Evolutionary conservation across 1,140 invertebrate species (phyloP).

Genomic region (Stenopsyche tienmushanensis): DNA sequence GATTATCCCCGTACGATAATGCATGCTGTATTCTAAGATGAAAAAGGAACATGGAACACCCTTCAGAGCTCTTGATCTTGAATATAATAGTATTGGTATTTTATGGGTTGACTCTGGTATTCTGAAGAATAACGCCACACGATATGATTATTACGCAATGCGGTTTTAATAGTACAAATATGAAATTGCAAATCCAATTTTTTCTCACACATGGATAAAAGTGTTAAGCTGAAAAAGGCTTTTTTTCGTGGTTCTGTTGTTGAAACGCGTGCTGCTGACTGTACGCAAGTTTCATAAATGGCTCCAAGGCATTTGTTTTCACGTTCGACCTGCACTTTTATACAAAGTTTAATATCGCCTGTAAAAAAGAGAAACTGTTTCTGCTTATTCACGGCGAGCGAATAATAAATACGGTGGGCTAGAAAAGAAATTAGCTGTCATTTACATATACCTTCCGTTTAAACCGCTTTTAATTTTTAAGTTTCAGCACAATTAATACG

Average conservation of each 20-base stretch:
- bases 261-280: background rate
- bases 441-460: constrained; percentile 30
- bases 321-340: constrained; percentile 14
- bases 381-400: constrained; percentile 3
- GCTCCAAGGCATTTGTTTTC: constrained; percentile 10
- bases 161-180: no score
- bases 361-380: constrained; percentile 17
- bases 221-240: no score
- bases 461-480: constrained; percentile 20
- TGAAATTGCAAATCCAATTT: no score
- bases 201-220: no score
- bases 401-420: constrained; percentile 22
- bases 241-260: background rate
- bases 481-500: constrained; percentile 21
- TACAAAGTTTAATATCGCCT: constrained; percentile 10
- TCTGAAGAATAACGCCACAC: no score
- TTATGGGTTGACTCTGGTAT: no score
- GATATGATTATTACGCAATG: no score
- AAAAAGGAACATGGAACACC: no score
- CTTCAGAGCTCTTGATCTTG: no score
- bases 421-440: constrained; percentile 40
- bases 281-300: constrained; percentile 2
- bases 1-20: no score
- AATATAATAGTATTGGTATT: no score
- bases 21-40: no score